Evolutionary conservation across 2,797 vertebrate genomes (phyloP).

Genomic region (Arctocebus calabarensis): DNA sequence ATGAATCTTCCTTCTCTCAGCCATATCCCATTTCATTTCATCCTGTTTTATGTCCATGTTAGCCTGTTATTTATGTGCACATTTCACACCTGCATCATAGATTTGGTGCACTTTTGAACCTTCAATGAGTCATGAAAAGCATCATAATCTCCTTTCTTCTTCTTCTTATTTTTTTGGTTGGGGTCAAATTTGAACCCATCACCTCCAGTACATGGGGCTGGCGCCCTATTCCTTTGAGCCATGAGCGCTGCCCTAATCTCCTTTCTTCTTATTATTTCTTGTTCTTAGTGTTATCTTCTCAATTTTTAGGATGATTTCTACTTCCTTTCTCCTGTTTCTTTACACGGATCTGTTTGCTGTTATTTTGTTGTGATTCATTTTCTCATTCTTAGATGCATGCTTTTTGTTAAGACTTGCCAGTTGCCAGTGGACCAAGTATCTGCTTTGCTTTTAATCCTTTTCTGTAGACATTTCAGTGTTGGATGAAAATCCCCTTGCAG

Average conservation of each 20-base stretch:
- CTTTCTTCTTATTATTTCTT: neutral
- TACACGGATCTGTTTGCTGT: neutral
- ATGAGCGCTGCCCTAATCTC: neutral
- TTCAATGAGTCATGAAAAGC: neutral
- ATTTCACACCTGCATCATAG: neutral
- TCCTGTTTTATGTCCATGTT: neutral
- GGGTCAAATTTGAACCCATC: too few species aligned
- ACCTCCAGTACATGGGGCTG: too few species aligned
- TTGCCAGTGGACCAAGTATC: neutral
- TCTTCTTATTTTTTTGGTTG: neutral
- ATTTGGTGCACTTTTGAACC: neutral
- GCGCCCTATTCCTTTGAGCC: too few species aligned
- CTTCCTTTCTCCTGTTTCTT: neutral
- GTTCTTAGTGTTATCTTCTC: neutral
- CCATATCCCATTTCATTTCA: neutral
- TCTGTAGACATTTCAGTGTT: neutral
- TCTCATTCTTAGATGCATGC: neutral
- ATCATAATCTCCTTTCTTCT: neutral
- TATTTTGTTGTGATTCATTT: neutral
- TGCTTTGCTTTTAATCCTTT: neutral
- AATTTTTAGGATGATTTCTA: neutral
- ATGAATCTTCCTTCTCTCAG: neutral
- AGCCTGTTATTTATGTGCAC: neutral
- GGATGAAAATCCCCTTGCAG: neutral
- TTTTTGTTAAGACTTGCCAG: neutral